These are phyloP conservation scores for Drosophila eugracilis DNA, from an alignment of 1,140 invertebrate species.

Conservation along the genomic window DNA sequence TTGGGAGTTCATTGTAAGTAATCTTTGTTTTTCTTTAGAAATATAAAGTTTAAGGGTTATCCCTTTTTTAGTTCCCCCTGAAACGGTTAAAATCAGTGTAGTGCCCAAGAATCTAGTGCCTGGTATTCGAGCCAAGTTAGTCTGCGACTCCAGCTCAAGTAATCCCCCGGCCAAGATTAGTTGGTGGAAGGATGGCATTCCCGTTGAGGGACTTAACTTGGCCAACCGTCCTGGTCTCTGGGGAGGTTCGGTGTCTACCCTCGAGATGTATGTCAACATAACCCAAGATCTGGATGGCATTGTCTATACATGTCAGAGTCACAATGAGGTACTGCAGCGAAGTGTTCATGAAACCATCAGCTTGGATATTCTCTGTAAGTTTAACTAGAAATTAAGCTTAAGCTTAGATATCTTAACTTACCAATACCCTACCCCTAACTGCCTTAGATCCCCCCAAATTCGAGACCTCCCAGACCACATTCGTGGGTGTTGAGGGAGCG, in stretches of 20 bases:
- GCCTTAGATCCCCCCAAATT: constrained; percentile 91
- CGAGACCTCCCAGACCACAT: constrained; percentile 86
- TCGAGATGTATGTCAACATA: constrained; percentile 92
- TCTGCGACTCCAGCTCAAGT: constrained; percentile 95
- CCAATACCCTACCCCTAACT: not conserved
- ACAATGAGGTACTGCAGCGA: constrained; percentile 91
- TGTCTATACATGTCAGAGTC: constrained; percentile 96
- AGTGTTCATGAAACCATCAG: constrained; percentile 95
- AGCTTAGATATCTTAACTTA: not conserved
- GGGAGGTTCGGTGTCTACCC: constrained; percentile 92
- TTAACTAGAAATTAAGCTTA: no score
- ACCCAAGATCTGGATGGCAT: constrained; percentile 94
- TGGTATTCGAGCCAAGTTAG: constrained; percentile 91
- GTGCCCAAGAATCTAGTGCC: constrained; percentile 91
- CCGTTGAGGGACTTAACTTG: constrained; percentile 90
- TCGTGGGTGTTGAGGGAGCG: constrained; percentile 93
- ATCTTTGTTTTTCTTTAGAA: accelerated
- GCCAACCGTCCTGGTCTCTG: constrained; percentile 90
- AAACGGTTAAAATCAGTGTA: constrained; percentile 92
- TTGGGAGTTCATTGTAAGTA: constrained; percentile 96
- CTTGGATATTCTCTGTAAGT: constrained; percentile 96
- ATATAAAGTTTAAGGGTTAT: constrained; percentile 3
- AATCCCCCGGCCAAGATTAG: constrained; percentile 96
- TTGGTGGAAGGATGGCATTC: constrained; percentile 95
- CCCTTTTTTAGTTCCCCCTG: constrained; percentile 91